Conservation (phyloP, 1,140 invertebrate species). For the Lasaia peninsularis region DNA sequence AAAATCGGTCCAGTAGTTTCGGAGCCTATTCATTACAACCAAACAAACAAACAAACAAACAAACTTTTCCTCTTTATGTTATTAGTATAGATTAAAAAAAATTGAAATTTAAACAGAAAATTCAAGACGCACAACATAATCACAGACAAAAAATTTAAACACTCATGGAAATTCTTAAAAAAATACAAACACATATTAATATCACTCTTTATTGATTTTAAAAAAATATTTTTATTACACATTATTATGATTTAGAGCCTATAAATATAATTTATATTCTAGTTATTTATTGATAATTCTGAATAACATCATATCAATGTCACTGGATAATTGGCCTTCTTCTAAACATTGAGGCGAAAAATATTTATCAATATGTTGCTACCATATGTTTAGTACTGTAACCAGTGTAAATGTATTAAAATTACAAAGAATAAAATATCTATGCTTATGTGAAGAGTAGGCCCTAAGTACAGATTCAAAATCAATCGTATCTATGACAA, state of each 20-base stretch:
- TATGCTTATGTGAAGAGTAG: conserved; percentile 11
- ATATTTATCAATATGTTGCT: conserved; percentile 9
- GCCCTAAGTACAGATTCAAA: conserved; percentile 15
- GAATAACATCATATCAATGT: conserved; percentile 13
- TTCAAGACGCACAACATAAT: no score
- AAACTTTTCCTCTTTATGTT: no score
- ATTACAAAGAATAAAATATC: neutral
- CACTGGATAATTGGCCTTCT: conserved; percentile 5
- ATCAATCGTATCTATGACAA: conserved; percentile 6
- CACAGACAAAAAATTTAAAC: no score
- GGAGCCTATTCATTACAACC: no score
- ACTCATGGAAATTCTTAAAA: conserved; percentile 8
- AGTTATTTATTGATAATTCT: conserved; percentile 14
- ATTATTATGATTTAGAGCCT: conserved; percentile 64
- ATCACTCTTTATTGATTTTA: conserved; percentile 76
- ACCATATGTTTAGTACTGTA: neutral
- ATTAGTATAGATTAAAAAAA: no score
- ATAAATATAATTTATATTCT: conserved; percentile 29
- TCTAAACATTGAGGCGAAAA: conserved; percentile 14
- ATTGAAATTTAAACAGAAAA: no score
- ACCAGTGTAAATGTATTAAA: neutral
- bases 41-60: no score
- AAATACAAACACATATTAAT: conserved; percentile 46
- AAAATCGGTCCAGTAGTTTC: no score
- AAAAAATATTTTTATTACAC: conserved; percentile 75